Evolutionary conservation across 30 jellyfish, hydroid and myxozoan species (phyloP).

Genomic region (Hydra vulgaris): DNA sequence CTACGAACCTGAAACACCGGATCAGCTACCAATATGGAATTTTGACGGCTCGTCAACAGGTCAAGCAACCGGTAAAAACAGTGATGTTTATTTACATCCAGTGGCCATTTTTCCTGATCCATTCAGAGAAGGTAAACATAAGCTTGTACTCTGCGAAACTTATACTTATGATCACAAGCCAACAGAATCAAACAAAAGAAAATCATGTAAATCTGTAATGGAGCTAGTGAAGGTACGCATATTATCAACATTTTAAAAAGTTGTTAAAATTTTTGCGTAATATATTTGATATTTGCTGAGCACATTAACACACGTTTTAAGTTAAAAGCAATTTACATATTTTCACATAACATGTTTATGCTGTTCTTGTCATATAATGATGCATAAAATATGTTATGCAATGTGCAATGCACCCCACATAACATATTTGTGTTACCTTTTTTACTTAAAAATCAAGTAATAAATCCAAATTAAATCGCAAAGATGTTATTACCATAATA

Average conservation of each 20-base stretch:
- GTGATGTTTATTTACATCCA: conserved; percentile 86
- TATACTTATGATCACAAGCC: conserved; percentile 85
- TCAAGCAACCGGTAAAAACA: conserved; percentile 79
- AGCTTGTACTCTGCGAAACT: conserved; percentile 74
- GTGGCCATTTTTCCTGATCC: conserved; percentile 89
- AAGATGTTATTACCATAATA: no score
- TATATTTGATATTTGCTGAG: background rate
- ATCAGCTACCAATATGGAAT: conserved; percentile 82
- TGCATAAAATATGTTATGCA: no score
- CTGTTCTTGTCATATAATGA: no score
- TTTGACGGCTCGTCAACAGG: conserved; percentile 91
- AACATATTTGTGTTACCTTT: no score
- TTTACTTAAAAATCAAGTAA: no score
- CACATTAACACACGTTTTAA: background rate
- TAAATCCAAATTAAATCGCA: no score
- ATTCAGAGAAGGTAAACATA: conserved; percentile 72
- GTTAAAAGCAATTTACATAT: background rate
- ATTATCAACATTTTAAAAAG: background rate
- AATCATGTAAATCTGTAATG: conserved; percentile 69
- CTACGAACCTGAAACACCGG: conserved; percentile 38
- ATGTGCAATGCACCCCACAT: no score
- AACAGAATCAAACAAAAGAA: conserved; percentile 70
- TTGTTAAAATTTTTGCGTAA: background rate
- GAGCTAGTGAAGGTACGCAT: conserved; percentile 51
- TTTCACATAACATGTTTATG: no score